phyloP scores from a whole-genome alignment of 2,113 vertebrate species.

The Thamnophis sirtalis region DNA sequence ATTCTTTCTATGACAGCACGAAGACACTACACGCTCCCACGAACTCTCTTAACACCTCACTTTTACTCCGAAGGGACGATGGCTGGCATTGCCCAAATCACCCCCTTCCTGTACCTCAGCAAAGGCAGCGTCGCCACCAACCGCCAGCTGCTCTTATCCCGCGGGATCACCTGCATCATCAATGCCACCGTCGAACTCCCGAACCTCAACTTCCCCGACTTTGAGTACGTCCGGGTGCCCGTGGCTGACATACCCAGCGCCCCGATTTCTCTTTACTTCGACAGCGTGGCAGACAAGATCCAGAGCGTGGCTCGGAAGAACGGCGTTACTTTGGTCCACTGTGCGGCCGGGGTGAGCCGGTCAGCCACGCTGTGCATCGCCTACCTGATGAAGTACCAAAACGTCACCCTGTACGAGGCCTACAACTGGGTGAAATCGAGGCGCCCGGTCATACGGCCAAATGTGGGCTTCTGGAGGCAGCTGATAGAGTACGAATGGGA shows the following conservation, averaged over 20 bases:
- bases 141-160: constrained; percentile 88
- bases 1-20: constrained; percentile 83
- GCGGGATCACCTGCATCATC: constrained; percentile 93
- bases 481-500: constrained; percentile 96
- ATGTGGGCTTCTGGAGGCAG: constrained; percentile 96
- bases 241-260: constrained; percentile 93
- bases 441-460: constrained; percentile 90
- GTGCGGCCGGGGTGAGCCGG: constrained; percentile 91
- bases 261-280: constrained; percentile 93
- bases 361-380: constrained; percentile 94
- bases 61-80: constrained; percentile 82
- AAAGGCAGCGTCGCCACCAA: constrained; percentile 93
- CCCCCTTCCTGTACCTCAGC: constrained; percentile 91
- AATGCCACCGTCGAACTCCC: constrained; percentile 97
- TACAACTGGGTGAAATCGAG: constrained; percentile 94
- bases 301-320: constrained; percentile 92
- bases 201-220: constrained; percentile 95
- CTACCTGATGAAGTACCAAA: constrained; percentile 97
- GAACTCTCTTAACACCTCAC: constrained; percentile 81
- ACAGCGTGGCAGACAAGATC: constrained; percentile 94
- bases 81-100: constrained; percentile 94
- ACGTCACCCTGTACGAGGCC: constrained; percentile 87
- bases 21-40: constrained; percentile 86
- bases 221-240: constrained; percentile 95
- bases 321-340: constrained; percentile 90